These are phyloP conservation scores for Zoanthus sociatus DNA, from an alignment of 92 coral and sea anemone species.

Conservation along the genomic window DNA sequence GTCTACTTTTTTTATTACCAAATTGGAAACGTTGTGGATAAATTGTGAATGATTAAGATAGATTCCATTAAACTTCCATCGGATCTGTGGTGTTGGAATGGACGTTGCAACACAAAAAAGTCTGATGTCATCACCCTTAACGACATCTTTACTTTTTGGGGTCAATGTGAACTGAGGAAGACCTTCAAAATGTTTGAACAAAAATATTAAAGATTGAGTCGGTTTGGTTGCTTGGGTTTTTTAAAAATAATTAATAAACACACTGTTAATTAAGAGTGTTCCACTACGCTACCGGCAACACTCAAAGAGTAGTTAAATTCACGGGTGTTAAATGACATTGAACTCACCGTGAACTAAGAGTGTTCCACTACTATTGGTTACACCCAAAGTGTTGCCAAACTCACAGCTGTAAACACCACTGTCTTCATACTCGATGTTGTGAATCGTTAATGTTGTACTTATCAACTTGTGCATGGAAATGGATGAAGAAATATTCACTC, in stretches of 20 bases:
- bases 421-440: not conserved
- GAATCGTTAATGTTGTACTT: not conserved
- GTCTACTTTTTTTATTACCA: constrained; percentile 8
- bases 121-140: not conserved
- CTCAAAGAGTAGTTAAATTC: no score
- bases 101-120: constrained; percentile 1
- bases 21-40: not conserved
- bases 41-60: not conserved
- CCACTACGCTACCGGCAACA: no score
- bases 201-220: no score
- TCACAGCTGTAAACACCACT: not conserved
- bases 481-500: not conserved
- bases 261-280: no score
- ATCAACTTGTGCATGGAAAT: not conserved
- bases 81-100: constrained; percentile 2
- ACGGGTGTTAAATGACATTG: no score
- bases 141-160: not conserved
- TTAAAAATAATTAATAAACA: no score
- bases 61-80: not conserved
- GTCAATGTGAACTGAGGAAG: not conserved
- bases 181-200: not conserved
- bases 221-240: no score
- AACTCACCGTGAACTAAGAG: not conserved
- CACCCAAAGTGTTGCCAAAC: not conserved
- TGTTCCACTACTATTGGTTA: not conserved